Evolutionary conservation across 2,113 vertebrate genomes (phyloP).

Genomic region (Madoqua kirkii): DNA sequence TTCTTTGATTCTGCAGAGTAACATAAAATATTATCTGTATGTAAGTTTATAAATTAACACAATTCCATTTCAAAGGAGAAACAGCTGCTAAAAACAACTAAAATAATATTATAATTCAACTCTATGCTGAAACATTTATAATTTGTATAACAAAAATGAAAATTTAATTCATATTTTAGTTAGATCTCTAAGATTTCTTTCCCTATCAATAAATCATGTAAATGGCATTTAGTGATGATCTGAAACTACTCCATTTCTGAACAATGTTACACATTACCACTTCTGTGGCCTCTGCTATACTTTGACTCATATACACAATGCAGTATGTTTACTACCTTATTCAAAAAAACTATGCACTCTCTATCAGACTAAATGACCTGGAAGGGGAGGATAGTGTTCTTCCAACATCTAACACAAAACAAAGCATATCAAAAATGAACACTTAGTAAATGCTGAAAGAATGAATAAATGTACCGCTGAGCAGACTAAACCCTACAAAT

Average conservation of each 20-base stretch:
- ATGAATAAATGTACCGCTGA: not conserved
- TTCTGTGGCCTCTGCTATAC: not conserved
- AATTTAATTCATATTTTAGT: conserved; percentile 60
- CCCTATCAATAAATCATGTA: conserved; percentile 17
- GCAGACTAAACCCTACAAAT: not conserved
- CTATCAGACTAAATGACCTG: not conserved
- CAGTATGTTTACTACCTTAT: not conserved
- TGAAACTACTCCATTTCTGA: not conserved
- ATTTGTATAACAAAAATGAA: conserved; percentile 73
- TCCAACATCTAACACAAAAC: not conserved
- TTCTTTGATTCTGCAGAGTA: conserved; percentile 83
- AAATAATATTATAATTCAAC: conserved; percentile 77
- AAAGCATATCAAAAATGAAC: not conserved
- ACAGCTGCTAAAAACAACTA: conserved; percentile 65
- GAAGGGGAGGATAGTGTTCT: not conserved
- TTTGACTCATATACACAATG: not conserved
- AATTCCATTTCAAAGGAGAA: conserved; percentile 65
- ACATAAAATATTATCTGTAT: conserved; percentile 34
- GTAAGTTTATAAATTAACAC: conserved; percentile 33
- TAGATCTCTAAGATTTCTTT: conserved; percentile 53
- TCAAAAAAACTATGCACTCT: not conserved
- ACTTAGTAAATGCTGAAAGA: not conserved
- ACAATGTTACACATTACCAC: not conserved
- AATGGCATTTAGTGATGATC: not conserved
- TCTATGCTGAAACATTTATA: conserved; percentile 64